Conservation (phyloP, 1,140 invertebrate species). For the Brachionus koreanus region DNA sequence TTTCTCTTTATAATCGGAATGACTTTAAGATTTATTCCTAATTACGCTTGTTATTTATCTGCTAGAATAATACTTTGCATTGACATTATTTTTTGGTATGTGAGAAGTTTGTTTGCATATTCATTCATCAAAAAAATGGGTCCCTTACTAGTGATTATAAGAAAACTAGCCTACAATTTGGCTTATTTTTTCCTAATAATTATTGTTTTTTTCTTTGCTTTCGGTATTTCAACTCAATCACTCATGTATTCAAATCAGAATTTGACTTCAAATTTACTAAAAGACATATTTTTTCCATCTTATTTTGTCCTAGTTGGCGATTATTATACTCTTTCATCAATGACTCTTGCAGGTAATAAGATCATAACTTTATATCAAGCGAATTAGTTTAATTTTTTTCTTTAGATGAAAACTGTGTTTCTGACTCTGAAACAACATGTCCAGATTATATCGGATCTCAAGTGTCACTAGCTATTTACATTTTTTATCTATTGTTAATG, state of each 20-base stretch:
- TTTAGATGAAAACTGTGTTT: constrained; percentile 2
- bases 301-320: constrained; percentile 23
- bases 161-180: constrained; percentile 31
- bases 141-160: constrained; percentile 46
- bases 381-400: neutral
- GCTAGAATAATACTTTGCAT: constrained; percentile 39
- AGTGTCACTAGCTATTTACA: neutral
- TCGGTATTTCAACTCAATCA: neutral
- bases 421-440: neutral
- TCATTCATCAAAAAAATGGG: constrained; percentile 42
- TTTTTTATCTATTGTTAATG: constrained; percentile 49
- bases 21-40: constrained; percentile 50
- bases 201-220: constrained; percentile 35
- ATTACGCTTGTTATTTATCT: constrained; percentile 43
- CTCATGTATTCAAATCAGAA: constrained; percentile 5
- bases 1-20: constrained; percentile 52
- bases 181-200: constrained; percentile 29
- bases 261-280: neutral
- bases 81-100: constrained; percentile 47
- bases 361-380: neutral
- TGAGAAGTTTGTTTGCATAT: constrained; percentile 51
- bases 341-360: neutral
- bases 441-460: constrained; percentile 11
- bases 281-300: constrained; percentile 15
- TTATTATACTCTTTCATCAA: neutral